Evolutionary conservation across 2,888 invertebrate species (phyloP).

Genomic region (Megalurothrips usitatus): DNA sequence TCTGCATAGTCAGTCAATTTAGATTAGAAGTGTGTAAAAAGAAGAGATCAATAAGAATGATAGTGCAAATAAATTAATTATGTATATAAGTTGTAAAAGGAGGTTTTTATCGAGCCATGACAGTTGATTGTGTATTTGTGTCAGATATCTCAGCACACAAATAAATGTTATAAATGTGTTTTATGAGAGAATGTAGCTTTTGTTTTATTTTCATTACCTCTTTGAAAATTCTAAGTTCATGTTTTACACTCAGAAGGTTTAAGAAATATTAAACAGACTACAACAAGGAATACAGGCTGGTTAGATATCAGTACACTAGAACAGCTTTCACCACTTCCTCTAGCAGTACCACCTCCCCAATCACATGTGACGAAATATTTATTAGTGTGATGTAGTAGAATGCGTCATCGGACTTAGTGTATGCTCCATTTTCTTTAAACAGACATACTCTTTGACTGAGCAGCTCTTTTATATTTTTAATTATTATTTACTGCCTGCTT

Average conservation of each 20-base stretch:
- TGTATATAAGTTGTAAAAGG: background rate
- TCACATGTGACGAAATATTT: too few relatives aligned
- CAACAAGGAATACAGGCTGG: background rate
- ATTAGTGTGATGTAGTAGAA: too few relatives aligned
- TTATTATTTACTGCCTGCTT: too few relatives aligned
- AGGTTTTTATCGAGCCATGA: background rate
- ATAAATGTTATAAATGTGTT: constrained; percentile 14
- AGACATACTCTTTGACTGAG: too few relatives aligned
- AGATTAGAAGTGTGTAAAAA: background rate
- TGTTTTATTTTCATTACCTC: background rate
- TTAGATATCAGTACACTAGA: background rate
- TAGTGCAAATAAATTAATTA: constrained; percentile 10
- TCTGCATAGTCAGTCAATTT: constrained; percentile 23
- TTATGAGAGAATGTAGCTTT: background rate
- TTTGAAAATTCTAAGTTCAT: background rate
- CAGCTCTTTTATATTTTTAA: too few relatives aligned
- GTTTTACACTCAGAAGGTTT: background rate
- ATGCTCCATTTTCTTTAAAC: too few relatives aligned
- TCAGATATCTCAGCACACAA: constrained; percentile 12
- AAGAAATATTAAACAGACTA: background rate
- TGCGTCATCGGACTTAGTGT: too few relatives aligned
- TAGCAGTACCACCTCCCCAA: too few relatives aligned
- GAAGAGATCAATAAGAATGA: background rate
- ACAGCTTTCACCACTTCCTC: too few relatives aligned
- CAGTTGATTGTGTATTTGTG: constrained; percentile 9